A percentile compares a stretch with the other conserved stretches of the same genome.
Conservation (phyloP, 2,888 invertebrate species). For the Athalia rosae region DNA sequence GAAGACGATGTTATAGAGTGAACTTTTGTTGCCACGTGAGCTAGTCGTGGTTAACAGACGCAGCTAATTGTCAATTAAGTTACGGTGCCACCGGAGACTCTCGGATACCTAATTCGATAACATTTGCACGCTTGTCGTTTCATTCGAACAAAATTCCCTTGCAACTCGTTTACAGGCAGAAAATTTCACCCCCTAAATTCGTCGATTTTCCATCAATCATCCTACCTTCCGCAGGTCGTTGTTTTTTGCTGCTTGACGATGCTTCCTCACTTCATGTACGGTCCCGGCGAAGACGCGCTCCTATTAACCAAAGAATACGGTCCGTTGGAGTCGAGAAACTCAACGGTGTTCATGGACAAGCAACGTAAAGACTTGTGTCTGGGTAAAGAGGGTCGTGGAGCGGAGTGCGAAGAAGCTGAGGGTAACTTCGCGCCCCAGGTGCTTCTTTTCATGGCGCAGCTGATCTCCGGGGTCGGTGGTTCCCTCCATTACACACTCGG, state of each 20-base stretch:
- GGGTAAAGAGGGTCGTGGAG: conserved; percentile 61
- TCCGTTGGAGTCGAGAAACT: conserved; percentile 69
- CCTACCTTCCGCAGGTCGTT: conserved; percentile 70
- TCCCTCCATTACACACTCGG: conserved; percentile 82
- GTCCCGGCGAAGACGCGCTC: conserved; percentile 81
- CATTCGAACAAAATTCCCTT: conserved; percentile 16
- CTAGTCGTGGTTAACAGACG: conserved; percentile 31
- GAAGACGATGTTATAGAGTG: conserved; percentile 3
- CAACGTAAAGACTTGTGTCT: conserved; percentile 78
- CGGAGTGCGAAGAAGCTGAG: conserved; percentile 74
- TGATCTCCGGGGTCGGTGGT: conserved; percentile 83
- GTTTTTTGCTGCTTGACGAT: conserved; percentile 81
- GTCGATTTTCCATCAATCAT: background rate
- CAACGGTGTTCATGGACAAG: conserved; percentile 73
- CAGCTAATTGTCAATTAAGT: conserved; percentile 41
- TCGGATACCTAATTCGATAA: conserved; percentile 26
- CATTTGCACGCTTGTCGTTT: conserved; percentile 33
- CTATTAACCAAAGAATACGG: conserved; percentile 79
- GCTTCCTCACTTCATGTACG: conserved; percentile 82
- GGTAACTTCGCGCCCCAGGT: conserved; percentile 79
- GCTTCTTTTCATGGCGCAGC: conserved; percentile 81
- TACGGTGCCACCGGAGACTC: conserved; percentile 18
- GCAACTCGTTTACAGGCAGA: background rate
- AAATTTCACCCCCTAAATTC: too few relatives aligned
- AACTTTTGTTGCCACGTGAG: conserved; percentile 25